phyloP scores from a whole-genome alignment of 2,888 invertebrate genomes.

The Thelaira solivaga region DNA sequence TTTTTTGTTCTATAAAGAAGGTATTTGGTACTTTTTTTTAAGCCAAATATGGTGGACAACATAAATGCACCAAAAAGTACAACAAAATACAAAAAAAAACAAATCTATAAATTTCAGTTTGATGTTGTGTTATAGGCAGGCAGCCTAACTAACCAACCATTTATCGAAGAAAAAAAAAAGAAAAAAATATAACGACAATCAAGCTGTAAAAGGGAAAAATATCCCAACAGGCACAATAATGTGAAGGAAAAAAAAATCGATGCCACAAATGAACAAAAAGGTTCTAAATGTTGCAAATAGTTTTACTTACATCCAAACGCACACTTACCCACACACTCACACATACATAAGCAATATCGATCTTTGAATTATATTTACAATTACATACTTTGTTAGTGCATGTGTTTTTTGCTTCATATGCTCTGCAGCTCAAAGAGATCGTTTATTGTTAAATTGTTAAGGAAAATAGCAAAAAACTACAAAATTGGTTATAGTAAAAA shows the following conservation, averaged over 20 bases:
- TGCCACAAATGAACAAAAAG: conserved; percentile 37
- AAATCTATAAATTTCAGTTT: conserved; percentile 31
- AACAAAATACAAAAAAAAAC: too few species aligned
- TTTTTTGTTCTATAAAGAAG: too few species aligned
- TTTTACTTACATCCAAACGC: neutral
- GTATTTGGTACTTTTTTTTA: conserved; percentile 36
- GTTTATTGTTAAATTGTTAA: conserved; percentile 56
- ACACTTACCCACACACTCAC: neutral
- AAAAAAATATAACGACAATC: conserved; percentile 36
- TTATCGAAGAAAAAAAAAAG: neutral
- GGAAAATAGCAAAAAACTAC: conserved; percentile 19
- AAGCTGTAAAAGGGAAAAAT: conserved; percentile 48
- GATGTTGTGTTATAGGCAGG: neutral
- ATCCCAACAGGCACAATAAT: conserved; percentile 28
- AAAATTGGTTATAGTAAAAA: conserved; percentile 25
- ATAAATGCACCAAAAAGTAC: conserved; percentile 38
- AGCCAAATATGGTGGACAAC: conserved; percentile 57
- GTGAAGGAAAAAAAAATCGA: conserved; percentile 4
- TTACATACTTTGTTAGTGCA: conserved; percentile 43
- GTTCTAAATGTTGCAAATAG: conserved; percentile 49
- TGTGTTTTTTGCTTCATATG: neutral
- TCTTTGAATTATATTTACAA: conserved; percentile 57
- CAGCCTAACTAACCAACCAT: too few species aligned
- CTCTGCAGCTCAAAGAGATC: conserved; percentile 39
- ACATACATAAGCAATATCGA: conserved; percentile 39